Evolutionary conservation across 2,113 vertebrate genomes (phyloP).

Genomic region (Grammomys dolichurus): DNA sequence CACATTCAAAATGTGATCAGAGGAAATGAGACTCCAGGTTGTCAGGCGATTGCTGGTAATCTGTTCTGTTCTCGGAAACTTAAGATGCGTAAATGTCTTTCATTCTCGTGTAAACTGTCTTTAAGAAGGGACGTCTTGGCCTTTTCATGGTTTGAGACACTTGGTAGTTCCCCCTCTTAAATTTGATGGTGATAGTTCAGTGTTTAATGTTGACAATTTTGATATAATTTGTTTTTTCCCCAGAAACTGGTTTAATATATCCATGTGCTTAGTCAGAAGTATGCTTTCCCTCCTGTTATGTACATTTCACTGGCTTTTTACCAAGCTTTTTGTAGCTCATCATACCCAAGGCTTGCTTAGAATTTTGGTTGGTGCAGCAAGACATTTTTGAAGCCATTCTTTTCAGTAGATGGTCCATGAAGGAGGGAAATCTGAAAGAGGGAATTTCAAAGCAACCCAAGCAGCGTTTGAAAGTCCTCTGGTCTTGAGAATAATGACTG

Average conservation of each 20-base stretch:
- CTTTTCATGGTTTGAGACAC: slow-evolving; percentile 51
- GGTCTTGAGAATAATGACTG: slow-evolving; percentile 80
- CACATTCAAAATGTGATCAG: not conserved
- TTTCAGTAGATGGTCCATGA: slow-evolving; percentile 73
- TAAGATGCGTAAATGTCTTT: not conserved
- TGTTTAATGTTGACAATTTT: not conserved
- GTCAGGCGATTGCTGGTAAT: slow-evolving; percentile 56
- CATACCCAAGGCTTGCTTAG: slow-evolving; percentile 43
- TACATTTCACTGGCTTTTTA: slow-evolving; percentile 56
- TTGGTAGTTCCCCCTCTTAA: not conserved
- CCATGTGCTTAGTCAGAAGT: slow-evolving; percentile 14
- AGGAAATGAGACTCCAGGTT: slow-evolving; percentile 53
- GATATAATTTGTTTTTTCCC: not conserved
- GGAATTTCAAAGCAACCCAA: slow-evolving; percentile 79
- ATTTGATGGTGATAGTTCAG: not conserved
- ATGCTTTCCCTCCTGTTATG: not conserved
- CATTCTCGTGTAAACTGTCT: slow-evolving; percentile 39
- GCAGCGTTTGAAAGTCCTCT: slow-evolving; percentile 73
- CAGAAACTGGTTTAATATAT: slow-evolving; percentile 49
- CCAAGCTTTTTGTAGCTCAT: slow-evolving; percentile 8
- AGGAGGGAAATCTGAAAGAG: slow-evolving; percentile 77
- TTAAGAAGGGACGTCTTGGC: not conserved
- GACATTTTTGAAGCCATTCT: slow-evolving; percentile 74
- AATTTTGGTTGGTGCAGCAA: slow-evolving; percentile 62
- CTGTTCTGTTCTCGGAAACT: slow-evolving; percentile 32